Percentiles rank a stretch among this genome's conserved stretches.
These are phyloP conservation scores for Arrhopalites spinosus DNA, from an alignment of 2,888 invertebrate species.

Conservation along the genomic window DNA sequence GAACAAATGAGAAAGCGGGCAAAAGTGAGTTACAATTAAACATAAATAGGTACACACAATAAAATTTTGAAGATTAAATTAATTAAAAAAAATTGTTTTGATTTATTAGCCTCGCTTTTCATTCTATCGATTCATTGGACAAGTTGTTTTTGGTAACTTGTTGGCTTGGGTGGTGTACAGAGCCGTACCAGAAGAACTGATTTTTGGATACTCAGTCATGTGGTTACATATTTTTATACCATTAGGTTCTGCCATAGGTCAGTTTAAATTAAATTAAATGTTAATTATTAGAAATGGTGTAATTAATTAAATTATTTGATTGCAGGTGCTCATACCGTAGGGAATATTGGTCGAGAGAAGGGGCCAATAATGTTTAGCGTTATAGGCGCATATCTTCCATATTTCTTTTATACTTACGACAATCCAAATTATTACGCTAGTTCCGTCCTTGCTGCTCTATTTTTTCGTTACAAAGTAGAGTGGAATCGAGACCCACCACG, in stretches of 20 bases:
- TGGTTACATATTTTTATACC: conserved; percentile 76
- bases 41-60: background rate
- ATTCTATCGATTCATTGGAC: conserved; percentile 75
- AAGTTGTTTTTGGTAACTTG: conserved; percentile 76
- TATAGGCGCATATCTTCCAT: conserved; percentile 72
- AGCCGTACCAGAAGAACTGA: conserved; percentile 73
- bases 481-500: conserved; percentile 74
- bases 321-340: conserved; percentile 91
- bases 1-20: conserved; percentile 59
- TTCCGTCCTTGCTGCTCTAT: conserved; percentile 64
- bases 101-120: conserved; percentile 79
- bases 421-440: conserved; percentile 66
- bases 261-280: too few species aligned
- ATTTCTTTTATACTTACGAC: conserved; percentile 68
- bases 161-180: conserved; percentile 77
- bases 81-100: conserved; percentile 31
- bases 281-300: too few species aligned
- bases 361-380: conserved; percentile 75
- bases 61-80: background rate
- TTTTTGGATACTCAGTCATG: conserved; percentile 72
- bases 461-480: conserved; percentile 77
- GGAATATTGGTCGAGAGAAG: conserved; percentile 83
- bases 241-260: conserved; percentile 73
- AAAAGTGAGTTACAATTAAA: conserved; percentile 64
- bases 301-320: too few species aligned